Conservation (phyloP, 2,113 vertebrate genomes). For the Notarius lentiginosus region DNA sequence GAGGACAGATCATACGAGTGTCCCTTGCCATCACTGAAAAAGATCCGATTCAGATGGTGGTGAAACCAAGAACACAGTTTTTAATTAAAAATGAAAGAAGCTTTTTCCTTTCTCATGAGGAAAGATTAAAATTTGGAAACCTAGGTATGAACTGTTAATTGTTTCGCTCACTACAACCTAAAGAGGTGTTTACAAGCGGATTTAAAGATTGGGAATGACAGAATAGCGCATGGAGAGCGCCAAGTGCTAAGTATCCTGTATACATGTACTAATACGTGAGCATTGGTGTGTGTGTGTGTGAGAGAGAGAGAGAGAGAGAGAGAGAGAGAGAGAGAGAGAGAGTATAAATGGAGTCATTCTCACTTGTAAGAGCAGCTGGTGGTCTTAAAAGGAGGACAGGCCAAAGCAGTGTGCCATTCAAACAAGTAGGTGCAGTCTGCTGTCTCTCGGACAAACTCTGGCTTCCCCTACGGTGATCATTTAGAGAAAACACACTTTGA, state of each 20-base stretch:
- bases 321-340: too few species aligned
- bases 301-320: too few species aligned
- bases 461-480: conserved; percentile 66
- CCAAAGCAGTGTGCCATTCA: conserved; percentile 85
- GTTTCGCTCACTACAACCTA: too few species aligned
- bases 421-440: conserved; percentile 91
- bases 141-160: too few species aligned
- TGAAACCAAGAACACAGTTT: neutral
- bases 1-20: conserved; percentile 87
- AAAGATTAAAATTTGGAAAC: too few species aligned
- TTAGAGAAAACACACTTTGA: neutral
- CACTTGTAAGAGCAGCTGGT: conserved; percentile 89
- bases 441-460: conserved; percentile 88
- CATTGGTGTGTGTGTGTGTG: neutral
- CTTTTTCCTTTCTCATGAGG: too few species aligned
- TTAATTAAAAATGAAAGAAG: too few species aligned
- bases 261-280: neutral
- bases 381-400: conserved; percentile 82
- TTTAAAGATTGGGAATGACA: too few species aligned
- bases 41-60: neutral
- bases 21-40: conserved; percentile 77
- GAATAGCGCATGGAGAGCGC: neutral
- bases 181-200: too few species aligned
- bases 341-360: conserved; percentile 36
- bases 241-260: neutral